Evolutionary conservation across 2,888 invertebrate genomes (phyloP), one percentile per base, ranked within the genome.

Genomic region (Calliopum simillimum): DNA sequence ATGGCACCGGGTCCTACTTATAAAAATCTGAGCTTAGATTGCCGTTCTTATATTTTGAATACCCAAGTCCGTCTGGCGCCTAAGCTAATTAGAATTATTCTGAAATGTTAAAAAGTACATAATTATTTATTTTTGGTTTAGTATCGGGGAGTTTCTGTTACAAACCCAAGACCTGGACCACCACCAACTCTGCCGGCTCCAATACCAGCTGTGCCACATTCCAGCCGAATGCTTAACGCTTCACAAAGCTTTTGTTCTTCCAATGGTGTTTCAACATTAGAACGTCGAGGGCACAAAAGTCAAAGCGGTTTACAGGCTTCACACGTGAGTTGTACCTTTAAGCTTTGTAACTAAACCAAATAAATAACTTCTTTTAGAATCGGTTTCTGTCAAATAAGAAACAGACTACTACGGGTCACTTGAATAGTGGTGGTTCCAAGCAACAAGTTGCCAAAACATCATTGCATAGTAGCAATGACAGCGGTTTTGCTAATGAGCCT

Each of bases 381-480:
- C 73, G 71, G 58, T 70, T 68, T 62, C 65, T 72, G 23, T 44
- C 69, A 41, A 68, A 67, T 43, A 73, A 59, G 55, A 67, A 68
- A 63, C 69, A 72, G 67, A 33, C 66, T 53, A 65, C 71, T 62
- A 73, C 76, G 33, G 76, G 76, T 19, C 79, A 79, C 69, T 72
- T 72, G 44, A 78, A 74, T 41, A 43, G 56, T 8, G 47, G 33
- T 25, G 58, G 58, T 8, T 43, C 58, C 33, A 66, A 66, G 64
- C 82, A 82, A 68, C 77, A 82, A n/a, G 80, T 82, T 25, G 91
- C 92, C 71, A 92, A 92, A 82, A 90, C 91, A 2, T 95, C 94
- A 51, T 89, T 96, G 77, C 95, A 96, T 85, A 95, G 95, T 86
- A 95, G 95, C 84, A 96, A 96, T 86, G 96, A 96, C 86, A 95